A percentile compares a stretch with the other conserved stretches of the same genome.
Evolutionary conservation across 2,888 invertebrate species (phyloP).

Genomic region (Heliconius aoede): DNA sequence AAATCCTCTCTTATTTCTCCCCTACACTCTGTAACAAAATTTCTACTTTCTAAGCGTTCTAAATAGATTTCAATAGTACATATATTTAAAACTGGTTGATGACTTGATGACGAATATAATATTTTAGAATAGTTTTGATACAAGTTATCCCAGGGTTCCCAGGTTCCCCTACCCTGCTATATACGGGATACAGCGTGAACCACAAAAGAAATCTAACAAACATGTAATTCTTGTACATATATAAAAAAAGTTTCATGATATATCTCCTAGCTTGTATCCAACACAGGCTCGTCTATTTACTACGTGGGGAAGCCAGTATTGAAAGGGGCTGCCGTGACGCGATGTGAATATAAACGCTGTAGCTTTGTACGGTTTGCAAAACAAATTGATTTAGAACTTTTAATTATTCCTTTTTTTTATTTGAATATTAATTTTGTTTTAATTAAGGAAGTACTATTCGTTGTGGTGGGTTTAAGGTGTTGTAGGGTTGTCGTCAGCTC

Average conservation of each 20-base stretch:
- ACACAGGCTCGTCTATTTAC: slow-evolving; percentile 34
- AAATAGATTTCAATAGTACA: no score
- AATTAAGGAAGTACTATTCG: no score
- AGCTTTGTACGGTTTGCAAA: slow-evolving; percentile 18
- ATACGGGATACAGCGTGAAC: neutral
- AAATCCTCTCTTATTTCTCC: no score
- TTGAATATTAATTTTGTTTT: neutral
- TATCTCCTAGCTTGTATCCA: slow-evolving; percentile 9
- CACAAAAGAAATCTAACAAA: neutral
- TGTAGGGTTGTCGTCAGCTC: neutral
- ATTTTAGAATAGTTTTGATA: no score
- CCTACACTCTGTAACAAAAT: no score
- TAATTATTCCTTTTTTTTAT: neutral
- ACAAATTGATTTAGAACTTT: neutral
- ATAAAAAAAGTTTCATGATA: neutral
- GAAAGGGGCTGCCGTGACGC: slow-evolving; percentile 33
- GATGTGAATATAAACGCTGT: slow-evolving; percentile 29
- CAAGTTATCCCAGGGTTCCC: no score
- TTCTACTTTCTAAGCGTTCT: no score
- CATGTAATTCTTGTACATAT: neutral
- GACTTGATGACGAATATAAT: no score
- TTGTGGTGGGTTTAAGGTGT: neutral
- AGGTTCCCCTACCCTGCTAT: neutral
- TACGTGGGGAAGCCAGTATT: slow-evolving; percentile 37
- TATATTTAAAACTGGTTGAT: no score